phyloP scores from a whole-genome alignment of 2,797 vertebrate genomes.

The Synaphobranchus kaupii region DNA sequence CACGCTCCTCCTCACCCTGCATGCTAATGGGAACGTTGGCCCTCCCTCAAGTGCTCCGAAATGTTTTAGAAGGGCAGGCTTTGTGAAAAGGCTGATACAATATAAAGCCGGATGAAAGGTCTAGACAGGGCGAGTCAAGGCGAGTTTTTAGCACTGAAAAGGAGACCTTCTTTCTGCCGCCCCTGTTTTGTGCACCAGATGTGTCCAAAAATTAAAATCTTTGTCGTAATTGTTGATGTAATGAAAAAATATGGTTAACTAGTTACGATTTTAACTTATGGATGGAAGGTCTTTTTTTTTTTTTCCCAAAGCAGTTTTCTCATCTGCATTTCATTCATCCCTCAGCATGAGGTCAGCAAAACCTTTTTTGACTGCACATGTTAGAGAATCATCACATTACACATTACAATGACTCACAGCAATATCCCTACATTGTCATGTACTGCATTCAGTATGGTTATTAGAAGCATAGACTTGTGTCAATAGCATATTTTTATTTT shows the following conservation, averaged over 20 bases:
- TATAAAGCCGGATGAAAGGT: neutral
- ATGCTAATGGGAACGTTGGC: neutral
- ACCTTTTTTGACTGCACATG: neutral
- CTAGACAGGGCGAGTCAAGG: neutral
- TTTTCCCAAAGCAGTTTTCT: neutral
- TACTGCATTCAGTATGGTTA: too few relatives aligned
- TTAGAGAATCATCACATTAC: too few relatives aligned
- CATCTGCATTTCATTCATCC: neutral
- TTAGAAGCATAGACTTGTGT: too few relatives aligned
- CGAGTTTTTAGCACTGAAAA: neutral
- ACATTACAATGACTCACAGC: neutral
- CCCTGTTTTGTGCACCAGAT: neutral
- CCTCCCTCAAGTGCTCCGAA: neutral
- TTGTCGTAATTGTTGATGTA: neutral
- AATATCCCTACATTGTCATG: neutral
- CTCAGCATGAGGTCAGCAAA: neutral
- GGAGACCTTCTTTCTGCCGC: neutral
- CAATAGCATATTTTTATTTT: too few relatives aligned
- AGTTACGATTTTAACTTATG: neutral
- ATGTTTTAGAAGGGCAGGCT: neutral
- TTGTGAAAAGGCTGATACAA: neutral
- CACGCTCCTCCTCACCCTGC: slow-evolving; percentile 5
- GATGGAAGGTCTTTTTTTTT: neutral
- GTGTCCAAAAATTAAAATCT: neutral
- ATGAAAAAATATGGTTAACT: neutral